Evolutionary conservation across 1,140 invertebrate genomes (phyloP), one percentile per base, ranked within the genome.

Genomic region (Carcinoscorpius rotundicauda): DNA sequence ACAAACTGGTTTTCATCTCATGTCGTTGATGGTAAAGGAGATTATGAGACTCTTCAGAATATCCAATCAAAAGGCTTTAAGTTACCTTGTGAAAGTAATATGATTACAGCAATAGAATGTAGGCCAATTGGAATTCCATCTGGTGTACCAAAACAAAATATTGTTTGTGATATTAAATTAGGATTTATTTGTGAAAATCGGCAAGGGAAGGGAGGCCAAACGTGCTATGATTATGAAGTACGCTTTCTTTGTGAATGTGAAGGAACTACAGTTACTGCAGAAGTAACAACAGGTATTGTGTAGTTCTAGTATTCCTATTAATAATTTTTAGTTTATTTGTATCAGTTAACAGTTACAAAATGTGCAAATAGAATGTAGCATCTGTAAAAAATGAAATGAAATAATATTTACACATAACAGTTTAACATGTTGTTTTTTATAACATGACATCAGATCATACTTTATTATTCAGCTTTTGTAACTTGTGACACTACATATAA

Each of bases 201-300:
- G 3, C 29, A 50, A 4, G 52, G 61, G 0, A 49, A 52, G 1
- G 62, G 49, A 50, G 70, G 72, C 0, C 63, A 72, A 11, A 68
- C 68, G 57, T 79, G 78, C 68, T 69, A 64, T 61, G 76, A 80
- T 66, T 79, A 77, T 71, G 78, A 79, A 69, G 71, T 79, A 4
- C 68, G 76, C 52, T 73, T 78, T 66, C 72, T 73, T 66, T 79
- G 78, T 71, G 76, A 79, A 11, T 80, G 79, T 70, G 29, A 29
- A 29, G 29, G 29, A 29, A 29, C 29, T 29, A 29, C 29, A 29
- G 29, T 29, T 29, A 29, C 29, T 29, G 29, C 29, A 29, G 29
- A 29, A 29, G 29, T 29, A 29, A 29, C 29, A 29, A 29, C 29
- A 29, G 29, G 29, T 29, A 29, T 29, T 29, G 29, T 29, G 29